Evolutionary conservation across 2,888 invertebrate genomes (phyloP).

Genomic region (Beris morrisii): DNA sequence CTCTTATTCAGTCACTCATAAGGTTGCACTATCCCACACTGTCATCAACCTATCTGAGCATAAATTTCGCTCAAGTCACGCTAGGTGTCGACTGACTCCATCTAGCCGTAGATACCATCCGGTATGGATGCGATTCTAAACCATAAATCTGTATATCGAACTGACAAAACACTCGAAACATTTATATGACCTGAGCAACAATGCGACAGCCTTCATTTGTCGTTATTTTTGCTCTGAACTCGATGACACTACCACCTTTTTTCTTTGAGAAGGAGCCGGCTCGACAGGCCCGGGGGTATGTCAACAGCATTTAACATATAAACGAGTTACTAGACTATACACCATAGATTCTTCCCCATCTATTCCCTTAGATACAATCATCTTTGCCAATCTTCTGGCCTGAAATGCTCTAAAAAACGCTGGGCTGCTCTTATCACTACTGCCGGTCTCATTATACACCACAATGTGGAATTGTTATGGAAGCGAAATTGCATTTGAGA

Average conservation of each 20-base stretch:
- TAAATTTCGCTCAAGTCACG: constrained; percentile 31
- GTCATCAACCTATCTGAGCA: not conserved
- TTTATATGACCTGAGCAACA: constrained; percentile 36
- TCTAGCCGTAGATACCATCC: constrained; percentile 14
- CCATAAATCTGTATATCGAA: constrained; percentile 24
- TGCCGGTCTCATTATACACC: constrained; percentile 36
- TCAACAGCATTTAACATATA: no score
- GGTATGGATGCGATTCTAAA: constrained; percentile 13
- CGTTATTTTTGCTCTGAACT: constrained; percentile 29
- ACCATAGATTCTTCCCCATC: not conserved
- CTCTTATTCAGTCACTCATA: no score
- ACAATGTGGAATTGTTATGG: constrained; percentile 38
- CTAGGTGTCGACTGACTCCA: constrained; percentile 24
- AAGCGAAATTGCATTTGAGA: constrained; percentile 28
- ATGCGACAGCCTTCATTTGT: constrained; percentile 39
- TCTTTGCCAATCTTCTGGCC: not conserved
- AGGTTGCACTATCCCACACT: no score
- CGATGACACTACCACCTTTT: not conserved
- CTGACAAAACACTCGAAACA: constrained; percentile 18
- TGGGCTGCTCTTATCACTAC: constrained; percentile 32
- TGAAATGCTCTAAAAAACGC: not conserved
- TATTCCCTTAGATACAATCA: not conserved
- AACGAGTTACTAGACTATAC: not conserved
- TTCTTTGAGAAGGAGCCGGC: constrained; percentile 2
- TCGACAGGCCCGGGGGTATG: no score